Base-by-base conservation (phyloP, 2,797 vertebrate species). In the Lepidocolaptes lacrymiger region DNA sequence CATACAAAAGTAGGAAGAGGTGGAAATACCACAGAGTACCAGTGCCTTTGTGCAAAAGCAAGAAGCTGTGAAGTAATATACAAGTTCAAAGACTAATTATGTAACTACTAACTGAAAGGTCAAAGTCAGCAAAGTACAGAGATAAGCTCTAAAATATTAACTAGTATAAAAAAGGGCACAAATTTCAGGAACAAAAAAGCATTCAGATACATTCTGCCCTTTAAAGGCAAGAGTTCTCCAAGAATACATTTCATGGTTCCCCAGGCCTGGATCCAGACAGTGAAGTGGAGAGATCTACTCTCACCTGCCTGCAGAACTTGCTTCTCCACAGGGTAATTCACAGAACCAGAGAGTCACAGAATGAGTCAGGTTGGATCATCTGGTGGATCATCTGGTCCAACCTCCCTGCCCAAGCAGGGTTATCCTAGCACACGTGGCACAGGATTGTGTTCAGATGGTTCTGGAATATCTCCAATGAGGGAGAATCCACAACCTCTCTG, bases 1-100 rank as follows among this genome's bases (percentile, higher is more conserved):
- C 80, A 85, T 71, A 97, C 96, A 98, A 97, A 97, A 79, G 96
- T 96, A 97, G 96, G 97, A 98, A 98, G 94, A 96, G 93, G 96
- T 96, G 87, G 96, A 98, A 97, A 97, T 94, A 83, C 93, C 94
- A 94, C 48, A 56, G 63, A 88, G 73, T 48, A 93, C 69, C 87
- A 95, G 61, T 63, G 46, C 43, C 44, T 96, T 97, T 97, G 89
- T 97, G 95, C 87, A 91, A 97, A 97, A 97, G 34, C 12, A 37
- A 97, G 94, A 96, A 95, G 79, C 44, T 92, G 85, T 94, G 88
- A 95, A 92, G 63, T 67, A 79, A 97, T 62, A 95, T 56, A n/a
- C 39, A 75, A 76, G 78, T 98, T 97, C 94, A 96, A 95, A 97
- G 88, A 36, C 61, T 93, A 92, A 97, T 93, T 90, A 89, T 83